Evolutionary conservation across 2,888 invertebrate genomes (phyloP).

Genomic region (Meghimatium bilineatum): DNA sequence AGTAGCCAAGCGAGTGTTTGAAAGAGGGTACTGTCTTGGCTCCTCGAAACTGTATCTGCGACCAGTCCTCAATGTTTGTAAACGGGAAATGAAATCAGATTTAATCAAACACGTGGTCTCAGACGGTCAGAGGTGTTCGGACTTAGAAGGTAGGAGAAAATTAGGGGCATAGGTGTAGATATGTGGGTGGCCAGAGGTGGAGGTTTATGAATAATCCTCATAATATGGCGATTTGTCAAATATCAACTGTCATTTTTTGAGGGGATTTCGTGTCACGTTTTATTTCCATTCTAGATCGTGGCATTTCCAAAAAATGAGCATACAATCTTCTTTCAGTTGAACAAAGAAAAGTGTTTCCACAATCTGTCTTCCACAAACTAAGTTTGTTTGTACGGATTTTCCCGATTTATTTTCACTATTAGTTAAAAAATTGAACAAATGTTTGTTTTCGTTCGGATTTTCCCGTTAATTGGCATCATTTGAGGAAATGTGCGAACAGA

Average conservation of each 20-base stretch:
- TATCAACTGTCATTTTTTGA: too few species aligned
- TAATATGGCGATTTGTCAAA: neutral
- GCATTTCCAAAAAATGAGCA: too few species aligned
- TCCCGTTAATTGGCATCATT: too few species aligned
- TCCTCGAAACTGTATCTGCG: constrained; percentile 14
- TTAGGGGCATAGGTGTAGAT: constrained; percentile 19
- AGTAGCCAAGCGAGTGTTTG: neutral
- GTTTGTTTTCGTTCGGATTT: too few species aligned
- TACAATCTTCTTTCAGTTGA: too few species aligned
- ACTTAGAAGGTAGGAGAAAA: constrained; percentile 3
- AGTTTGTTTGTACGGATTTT: too few species aligned
- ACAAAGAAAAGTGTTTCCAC: too few species aligned
- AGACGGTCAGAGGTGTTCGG: neutral
- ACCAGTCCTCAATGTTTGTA: constrained; percentile 31
- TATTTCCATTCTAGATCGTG: too few species aligned
- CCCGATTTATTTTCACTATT: too few species aligned
- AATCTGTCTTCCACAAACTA: too few species aligned
- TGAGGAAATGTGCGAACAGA: neutral
- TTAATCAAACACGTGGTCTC: constrained; percentile 45
- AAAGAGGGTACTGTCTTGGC: neutral
- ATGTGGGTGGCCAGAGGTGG: neutral
- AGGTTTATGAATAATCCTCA: neutral
- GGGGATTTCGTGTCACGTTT: too few species aligned
- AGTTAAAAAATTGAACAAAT: too few species aligned
- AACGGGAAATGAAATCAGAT: constrained; percentile 41